A percentile compares a stretch with the other conserved stretches of the same genome.
Evolutionary conservation across 1,140 invertebrate genomes (phyloP).

Genomic region (Melitaea cinxia): DNA sequence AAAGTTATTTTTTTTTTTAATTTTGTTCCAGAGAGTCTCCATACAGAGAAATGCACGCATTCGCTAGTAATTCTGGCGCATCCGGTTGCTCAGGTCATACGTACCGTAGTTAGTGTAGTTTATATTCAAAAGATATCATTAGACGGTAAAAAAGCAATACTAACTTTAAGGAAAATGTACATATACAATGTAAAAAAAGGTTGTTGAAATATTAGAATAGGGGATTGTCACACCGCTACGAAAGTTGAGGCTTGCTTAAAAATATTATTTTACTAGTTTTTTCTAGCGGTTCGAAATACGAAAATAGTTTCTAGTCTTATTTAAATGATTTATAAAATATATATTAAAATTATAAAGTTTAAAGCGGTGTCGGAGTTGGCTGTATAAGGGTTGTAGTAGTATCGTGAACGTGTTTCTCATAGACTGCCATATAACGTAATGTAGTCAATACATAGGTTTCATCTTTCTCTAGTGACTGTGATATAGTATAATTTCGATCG

Average conservation of each 20-base stretch:
- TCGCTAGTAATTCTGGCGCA: conserved; percentile 66
- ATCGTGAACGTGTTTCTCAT: conserved; percentile 70
- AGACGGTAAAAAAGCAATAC: conserved; percentile 75
- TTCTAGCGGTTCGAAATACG: neutral
- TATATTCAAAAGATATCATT: conserved; percentile 67
- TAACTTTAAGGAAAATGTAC: conserved; percentile 58
- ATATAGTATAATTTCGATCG: conserved; percentile 78
- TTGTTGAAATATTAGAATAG: conserved; percentile 31
- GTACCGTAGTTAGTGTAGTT: conserved; percentile 68
- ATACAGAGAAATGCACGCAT: conserved; percentile 68
- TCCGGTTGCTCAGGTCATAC: conserved; percentile 74
- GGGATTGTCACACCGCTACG: conserved; percentile 27
- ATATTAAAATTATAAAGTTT: neutral
- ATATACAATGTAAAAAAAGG: conserved; percentile 52
- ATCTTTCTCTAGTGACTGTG: conserved; percentile 79
- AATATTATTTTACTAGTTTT: neutral
- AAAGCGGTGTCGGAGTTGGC: conserved; percentile 31
- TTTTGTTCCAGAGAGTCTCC: conserved; percentile 69
- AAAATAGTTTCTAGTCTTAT: neutral
- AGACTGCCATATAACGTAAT: conserved; percentile 65
- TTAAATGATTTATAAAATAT: conserved; percentile 2
- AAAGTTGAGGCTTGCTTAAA: conserved; percentile 9
- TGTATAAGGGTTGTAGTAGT: conserved; percentile 54
- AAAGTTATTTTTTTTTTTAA: too few species aligned
- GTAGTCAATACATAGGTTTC: conserved; percentile 55